Evolutionary conservation across 2,888 invertebrate species (phyloP).

Genomic region (Tridacna gigas): DNA sequence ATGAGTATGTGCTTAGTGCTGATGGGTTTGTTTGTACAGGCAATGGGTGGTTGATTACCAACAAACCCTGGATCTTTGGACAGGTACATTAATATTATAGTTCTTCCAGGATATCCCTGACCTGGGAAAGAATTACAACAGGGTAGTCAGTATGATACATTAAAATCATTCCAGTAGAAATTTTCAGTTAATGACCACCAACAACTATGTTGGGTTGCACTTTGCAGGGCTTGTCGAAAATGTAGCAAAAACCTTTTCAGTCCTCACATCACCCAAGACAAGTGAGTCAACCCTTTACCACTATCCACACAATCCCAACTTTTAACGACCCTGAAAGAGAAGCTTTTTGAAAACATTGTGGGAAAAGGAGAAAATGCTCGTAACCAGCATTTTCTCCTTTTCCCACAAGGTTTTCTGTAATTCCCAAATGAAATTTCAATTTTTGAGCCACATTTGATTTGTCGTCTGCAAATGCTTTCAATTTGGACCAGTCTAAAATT

Average conservation of each 20-base stretch:
- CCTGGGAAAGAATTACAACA: not conserved
- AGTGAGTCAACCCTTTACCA: no score
- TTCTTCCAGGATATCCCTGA: no score
- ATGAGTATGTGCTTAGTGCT: slow-evolving; percentile 82
- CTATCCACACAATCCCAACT: no score
- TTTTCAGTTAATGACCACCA: no score
- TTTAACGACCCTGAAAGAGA: not conserved
- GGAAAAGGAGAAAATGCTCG: not conserved
- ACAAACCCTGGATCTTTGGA: slow-evolving; percentile 93
- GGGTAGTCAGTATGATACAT: not conserved
- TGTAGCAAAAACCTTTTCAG: no score
- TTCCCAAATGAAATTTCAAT: no score
- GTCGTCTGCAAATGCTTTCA: not conserved
- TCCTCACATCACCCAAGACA: no score
- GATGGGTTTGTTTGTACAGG: slow-evolving; percentile 96
- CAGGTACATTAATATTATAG: slow-evolving; percentile 86
- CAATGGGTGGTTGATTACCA: slow-evolving; percentile 90
- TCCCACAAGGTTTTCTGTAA: not conserved
- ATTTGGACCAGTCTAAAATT: not conserved
- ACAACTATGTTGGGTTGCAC: no score
- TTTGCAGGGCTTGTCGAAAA: no score
- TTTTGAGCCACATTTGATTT: not conserved
- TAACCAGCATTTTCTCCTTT: not conserved
- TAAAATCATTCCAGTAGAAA: not conserved
- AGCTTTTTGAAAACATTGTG: not conserved